Conservation (phyloP, 2,797 vertebrate genomes). For the Cirrhinus mrigala region DNA sequence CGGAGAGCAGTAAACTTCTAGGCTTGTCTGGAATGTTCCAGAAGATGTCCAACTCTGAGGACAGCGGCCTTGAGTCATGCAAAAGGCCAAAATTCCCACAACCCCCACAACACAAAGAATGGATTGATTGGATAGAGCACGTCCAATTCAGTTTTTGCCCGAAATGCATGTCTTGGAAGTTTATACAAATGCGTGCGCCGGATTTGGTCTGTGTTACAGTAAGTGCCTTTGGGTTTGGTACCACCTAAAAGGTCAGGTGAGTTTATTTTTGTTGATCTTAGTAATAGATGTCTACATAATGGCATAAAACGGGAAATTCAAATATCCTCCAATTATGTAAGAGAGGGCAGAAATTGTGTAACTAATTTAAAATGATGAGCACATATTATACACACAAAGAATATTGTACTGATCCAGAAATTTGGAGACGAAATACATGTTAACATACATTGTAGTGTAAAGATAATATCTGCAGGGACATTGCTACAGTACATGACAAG, state of each 20-base stretch:
- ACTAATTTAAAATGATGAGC: background rate
- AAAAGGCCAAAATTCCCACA: constrained; percentile 27
- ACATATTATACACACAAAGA: background rate
- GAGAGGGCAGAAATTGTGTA: background rate
- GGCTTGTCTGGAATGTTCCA: constrained; percentile 43
- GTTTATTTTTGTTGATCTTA: background rate
- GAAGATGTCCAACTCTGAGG: constrained; percentile 46
- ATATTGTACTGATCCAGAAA: background rate
- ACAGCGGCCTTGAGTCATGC: constrained; percentile 30
- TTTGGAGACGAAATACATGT: background rate
- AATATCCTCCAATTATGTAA: background rate
- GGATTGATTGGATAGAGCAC: constrained; percentile 17
- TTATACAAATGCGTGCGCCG: background rate
- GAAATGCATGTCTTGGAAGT: background rate
- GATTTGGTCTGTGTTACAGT: background rate
- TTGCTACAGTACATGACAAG: background rate
- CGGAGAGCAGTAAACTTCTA: constrained; percentile 52
- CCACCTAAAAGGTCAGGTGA: background rate
- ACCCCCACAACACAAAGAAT: constrained; percentile 24
- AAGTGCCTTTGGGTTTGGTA: background rate
- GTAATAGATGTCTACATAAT: background rate
- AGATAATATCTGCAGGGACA: background rate
- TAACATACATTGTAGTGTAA: background rate
- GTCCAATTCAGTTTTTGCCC: background rate
- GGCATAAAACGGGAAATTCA: background rate